Percentiles rank a stretch among this genome's conserved stretches.
Evolutionary conservation across 2,888 invertebrate genomes (phyloP).

Genomic region (Atrina japonica): DNA sequence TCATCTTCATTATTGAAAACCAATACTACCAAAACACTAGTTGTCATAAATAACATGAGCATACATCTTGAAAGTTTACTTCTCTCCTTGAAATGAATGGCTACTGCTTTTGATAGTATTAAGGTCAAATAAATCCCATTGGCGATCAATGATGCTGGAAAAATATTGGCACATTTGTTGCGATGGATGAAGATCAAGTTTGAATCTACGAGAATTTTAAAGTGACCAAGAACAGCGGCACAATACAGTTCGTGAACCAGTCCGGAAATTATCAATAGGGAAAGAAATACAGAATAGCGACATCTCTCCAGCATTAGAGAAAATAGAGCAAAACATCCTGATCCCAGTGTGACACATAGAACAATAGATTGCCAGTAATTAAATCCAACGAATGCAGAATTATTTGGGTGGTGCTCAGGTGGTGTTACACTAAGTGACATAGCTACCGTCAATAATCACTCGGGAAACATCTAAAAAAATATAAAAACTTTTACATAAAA

Average conservation of each 20-base stretch:
- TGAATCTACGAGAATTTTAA: conserved; percentile 3
- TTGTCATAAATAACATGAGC: no score
- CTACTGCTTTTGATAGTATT: no score
- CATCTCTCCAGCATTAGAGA: conserved; percentile 18
- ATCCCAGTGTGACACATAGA: conserved; percentile 6
- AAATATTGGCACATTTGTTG: conserved; percentile 14
- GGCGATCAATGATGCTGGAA: conserved; percentile 6
- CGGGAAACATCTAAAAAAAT: no score
- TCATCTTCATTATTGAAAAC: no score
- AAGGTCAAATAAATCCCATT: neutral
- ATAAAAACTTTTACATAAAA: no score
- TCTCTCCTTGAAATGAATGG: no score
- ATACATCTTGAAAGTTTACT: no score
- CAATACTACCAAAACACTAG: no score
- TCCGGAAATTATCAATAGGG: conserved; percentile 6
- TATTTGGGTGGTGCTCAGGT: no score
- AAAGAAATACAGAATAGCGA: neutral
- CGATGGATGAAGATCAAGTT: neutral
- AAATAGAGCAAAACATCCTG: neutral
- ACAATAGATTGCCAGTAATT: conserved; percentile 14
- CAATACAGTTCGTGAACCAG: conserved; percentile 27
- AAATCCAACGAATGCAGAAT: conserved; percentile 3
- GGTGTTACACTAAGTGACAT: no score
- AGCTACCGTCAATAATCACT: no score
- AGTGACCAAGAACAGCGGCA: conserved; percentile 1